Percentiles rank a stretch among this genome's conserved stretches.
Evolutionary conservation across 2,797 vertebrate species (phyloP).

Genomic region (Poecile montanus): DNA sequence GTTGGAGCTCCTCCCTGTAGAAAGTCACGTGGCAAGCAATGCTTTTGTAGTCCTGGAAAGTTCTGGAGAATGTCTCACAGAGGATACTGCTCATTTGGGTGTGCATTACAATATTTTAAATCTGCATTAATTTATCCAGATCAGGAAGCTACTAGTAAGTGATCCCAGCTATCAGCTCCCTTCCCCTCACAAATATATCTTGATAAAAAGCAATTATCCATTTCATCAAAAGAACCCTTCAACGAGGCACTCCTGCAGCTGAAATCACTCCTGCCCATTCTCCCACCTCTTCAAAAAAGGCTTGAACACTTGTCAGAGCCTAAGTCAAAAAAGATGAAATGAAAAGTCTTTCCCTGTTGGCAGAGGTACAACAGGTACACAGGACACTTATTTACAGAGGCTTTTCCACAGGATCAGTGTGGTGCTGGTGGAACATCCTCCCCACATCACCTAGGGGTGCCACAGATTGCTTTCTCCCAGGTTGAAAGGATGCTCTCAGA

Average conservation of each 20-base stretch:
- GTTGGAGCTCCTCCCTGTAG: background rate
- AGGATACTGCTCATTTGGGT: background rate
- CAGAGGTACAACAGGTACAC: background rate
- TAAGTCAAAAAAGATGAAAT: background rate
- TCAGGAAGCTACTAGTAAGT: background rate
- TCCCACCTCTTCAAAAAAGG: background rate
- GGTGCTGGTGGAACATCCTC: background rate
- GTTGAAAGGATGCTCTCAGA: background rate
- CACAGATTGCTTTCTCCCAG: background rate
- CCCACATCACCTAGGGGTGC: background rate
- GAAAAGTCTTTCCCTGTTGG: background rate
- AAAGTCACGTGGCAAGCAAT: background rate
- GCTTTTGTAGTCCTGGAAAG: background rate
- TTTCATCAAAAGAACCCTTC: background rate
- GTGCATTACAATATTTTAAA: background rate
- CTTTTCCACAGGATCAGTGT: background rate
- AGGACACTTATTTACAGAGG: background rate
- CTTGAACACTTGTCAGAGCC: background rate
- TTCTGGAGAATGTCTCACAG: background rate
- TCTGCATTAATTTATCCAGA: background rate
- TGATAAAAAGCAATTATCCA: background rate
- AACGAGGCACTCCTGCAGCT: background rate
- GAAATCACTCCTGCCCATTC: background rate
- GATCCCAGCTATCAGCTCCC: background rate
- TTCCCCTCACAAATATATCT: background rate